Percentiles rank a stretch among this genome's conserved stretches.
phyloP scores from a whole-genome alignment of 1,140 invertebrate genomes.

The Psix sp. region DNA sequence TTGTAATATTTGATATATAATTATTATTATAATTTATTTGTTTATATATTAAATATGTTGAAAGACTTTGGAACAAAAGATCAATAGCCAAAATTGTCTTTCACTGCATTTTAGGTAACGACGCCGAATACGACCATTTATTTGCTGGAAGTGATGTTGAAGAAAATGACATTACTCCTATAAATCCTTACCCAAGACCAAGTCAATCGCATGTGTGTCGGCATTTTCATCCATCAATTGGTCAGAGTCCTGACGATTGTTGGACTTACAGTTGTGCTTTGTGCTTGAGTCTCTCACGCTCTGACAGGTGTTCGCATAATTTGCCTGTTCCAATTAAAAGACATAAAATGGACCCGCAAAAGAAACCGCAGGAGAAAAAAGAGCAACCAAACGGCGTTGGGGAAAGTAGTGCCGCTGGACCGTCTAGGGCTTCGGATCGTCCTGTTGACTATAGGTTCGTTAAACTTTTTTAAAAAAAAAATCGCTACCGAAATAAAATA shows the following conservation, averaged over 20 bases:
- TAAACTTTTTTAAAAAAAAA: too few relatives aligned
- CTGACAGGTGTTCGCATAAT: constrained; percentile 59
- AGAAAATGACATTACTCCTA: constrained; percentile 70
- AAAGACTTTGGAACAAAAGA: background rate
- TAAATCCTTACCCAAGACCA: constrained; percentile 58
- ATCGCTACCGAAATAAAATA: too few relatives aligned
- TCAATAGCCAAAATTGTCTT: background rate
- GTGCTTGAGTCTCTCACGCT: constrained; percentile 63
- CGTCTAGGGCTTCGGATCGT: constrained; percentile 69
- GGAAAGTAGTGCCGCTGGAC: constrained; percentile 64
- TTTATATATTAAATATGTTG: too few relatives aligned
- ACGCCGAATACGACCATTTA: constrained; percentile 77
- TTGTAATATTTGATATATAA: background rate
- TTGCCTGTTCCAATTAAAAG: constrained; percentile 59
- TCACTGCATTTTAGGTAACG: constrained; percentile 64
- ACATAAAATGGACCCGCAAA: constrained; percentile 55
- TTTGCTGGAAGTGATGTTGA: constrained; percentile 78
- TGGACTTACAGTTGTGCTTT: constrained; percentile 62
- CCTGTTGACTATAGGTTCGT: constrained; percentile 66
- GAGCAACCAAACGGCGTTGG: constrained; percentile 20
- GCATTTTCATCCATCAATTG: constrained; percentile 44
- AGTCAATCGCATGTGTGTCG: constrained; percentile 55
- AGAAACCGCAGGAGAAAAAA: constrained; percentile 49
- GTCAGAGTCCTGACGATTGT: constrained; percentile 10
- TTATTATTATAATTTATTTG: too few relatives aligned